These are phyloP conservation scores for Liopterus haemorrhoidalis DNA, from an alignment of 2,888 invertebrate species.

Conservation along the genomic window DNA sequence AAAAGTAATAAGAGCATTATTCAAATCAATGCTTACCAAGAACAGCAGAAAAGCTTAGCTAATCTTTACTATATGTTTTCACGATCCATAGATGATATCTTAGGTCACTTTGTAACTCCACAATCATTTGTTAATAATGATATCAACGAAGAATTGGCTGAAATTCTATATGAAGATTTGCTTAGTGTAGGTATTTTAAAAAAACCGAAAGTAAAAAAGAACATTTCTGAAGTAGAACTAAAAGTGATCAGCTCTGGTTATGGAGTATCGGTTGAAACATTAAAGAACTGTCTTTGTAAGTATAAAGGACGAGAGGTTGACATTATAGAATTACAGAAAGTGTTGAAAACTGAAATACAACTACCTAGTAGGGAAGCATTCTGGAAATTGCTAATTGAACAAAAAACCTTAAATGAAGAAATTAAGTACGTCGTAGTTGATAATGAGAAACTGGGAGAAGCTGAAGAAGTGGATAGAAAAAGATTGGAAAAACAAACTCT, in stretches of 20 bases:
- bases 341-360: constrained; percentile 16
- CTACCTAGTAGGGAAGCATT: constrained; percentile 26
- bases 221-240: constrained; percentile 13
- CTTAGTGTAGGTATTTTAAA: constrained; percentile 7
- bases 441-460: too few species aligned
- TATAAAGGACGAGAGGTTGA: constrained; percentile 5
- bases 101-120: constrained; percentile 25
- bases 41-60: constrained; percentile 27
- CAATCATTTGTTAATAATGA: constrained; percentile 18
- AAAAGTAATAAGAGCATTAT: constrained; percentile 24
- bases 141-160: constrained; percentile 18
- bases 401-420: too few species aligned
- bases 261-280: constrained; percentile 8
- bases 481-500: too few species aligned
- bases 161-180: constrained; percentile 20
- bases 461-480: too few species aligned
- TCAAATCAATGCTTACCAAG: constrained; percentile 30
- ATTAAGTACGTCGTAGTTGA: too few species aligned
- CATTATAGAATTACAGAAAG: constrained; percentile 13
- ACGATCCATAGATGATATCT: constrained; percentile 25
- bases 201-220: constrained; percentile 4
- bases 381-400: constrained; percentile 26
- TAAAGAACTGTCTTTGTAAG: constrained; percentile 4
- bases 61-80: constrained; percentile 26
- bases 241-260: constrained; percentile 11